Evolutionary conservation across 2,113 vertebrate species (phyloP), one percentile per base, ranked within the genome.

Genomic region (Chunga burmeisteri): DNA sequence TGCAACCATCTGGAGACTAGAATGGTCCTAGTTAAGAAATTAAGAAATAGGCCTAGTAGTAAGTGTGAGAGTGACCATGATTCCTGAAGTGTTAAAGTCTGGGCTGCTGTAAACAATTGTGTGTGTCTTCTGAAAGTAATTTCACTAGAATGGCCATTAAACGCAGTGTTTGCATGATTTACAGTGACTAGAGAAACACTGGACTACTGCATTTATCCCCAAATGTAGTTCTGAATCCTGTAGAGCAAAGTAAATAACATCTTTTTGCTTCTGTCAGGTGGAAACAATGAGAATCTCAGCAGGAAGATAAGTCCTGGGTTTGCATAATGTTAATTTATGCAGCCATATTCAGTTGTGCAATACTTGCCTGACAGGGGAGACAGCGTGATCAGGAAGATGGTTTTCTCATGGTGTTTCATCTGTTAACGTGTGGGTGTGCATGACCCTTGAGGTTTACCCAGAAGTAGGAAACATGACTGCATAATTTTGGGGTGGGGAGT

Each of bases 351-450:
- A 2, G 12, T 49, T 90, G 81, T 72, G 71, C 59, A 58, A 8
- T 75, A 50, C 58, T 91, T 91, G 78, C 74, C 70, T 90, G 90
- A 46, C 74, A 16, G 52, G 84, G 86, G 47, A 74, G 70, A 34
- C 3, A 2, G 65, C 56, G 16, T 65, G 25, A 42, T 44, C 36
- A 82, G 81, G 74, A 75, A 42, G 87, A 17, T 74, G 58, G 13
- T 58, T 96, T 96, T 85, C 87, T 95, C 27, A 1, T 47, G 81
- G 44, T 78, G 56, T 93, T 96, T 95, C 65, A 88, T 93, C 89
- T 96, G 30, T 85, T 79, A 25, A 34, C 2, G 1, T n/a, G 90
- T 95, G 87, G 90, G 85, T 79, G 91, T 90, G 17, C 13, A 3
- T 75, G 81, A 82, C 96, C 87, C 84, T 49, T 90, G 94, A 93